These are phyloP conservation scores for Agonopterix alstromeriana DNA, from an alignment of 2,888 invertebrate species.

Conservation along the genomic window DNA sequence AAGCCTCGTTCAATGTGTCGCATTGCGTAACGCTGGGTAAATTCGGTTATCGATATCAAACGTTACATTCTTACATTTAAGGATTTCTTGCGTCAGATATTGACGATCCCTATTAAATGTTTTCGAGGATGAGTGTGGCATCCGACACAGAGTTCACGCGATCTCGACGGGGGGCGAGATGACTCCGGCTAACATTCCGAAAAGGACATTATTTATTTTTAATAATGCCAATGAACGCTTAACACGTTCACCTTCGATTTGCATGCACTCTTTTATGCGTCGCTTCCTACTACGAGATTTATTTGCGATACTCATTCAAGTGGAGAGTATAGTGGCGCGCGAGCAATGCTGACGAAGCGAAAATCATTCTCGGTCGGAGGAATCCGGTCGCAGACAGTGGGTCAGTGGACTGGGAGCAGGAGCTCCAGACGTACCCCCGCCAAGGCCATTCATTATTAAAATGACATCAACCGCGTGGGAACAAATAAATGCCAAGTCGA, in stretches of 20 bases:
- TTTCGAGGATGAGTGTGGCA: constrained; percentile 28
- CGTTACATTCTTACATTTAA: constrained; percentile 7
- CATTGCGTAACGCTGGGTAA: constrained; percentile 33
- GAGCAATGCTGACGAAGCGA: constrained; percentile 56
- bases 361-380: constrained; percentile 35
- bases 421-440: constrained; percentile 35
- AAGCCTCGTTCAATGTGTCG: constrained; percentile 28
- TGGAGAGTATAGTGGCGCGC: constrained; percentile 29
- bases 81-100: constrained; percentile 11
- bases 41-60: constrained; percentile 21
- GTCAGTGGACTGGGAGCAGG: constrained; percentile 53
- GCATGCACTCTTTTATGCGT: constrained; percentile 31
- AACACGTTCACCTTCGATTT: constrained; percentile 60
- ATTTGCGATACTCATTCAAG: constrained; percentile 40
- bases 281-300: constrained; percentile 37
- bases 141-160: constrained; percentile 60
- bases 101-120: constrained; percentile 15
- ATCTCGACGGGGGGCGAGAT: constrained; percentile 64
- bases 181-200: constrained; percentile 57
- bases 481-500: constrained; percentile 57
- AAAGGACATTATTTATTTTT: constrained; percentile 66
- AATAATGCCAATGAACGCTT: constrained; percentile 66
- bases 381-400: constrained; percentile 51
- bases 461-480: constrained; percentile 74
- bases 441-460: constrained; percentile 64